Evolutionary conservation across 2,888 invertebrate species (phyloP).

Genomic region (Sphecodes monilicornis): DNA sequence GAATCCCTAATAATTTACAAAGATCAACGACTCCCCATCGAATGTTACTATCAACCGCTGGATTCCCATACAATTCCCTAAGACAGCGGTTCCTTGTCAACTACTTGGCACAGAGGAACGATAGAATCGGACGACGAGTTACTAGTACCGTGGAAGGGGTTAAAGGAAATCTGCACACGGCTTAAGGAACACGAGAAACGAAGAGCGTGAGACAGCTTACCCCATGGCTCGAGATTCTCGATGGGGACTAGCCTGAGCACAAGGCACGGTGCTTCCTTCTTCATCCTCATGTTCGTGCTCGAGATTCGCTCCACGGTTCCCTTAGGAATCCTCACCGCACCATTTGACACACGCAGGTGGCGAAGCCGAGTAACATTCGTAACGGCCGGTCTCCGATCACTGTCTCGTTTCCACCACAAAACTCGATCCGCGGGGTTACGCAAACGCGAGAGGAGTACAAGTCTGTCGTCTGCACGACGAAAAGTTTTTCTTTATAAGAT

Average conservation of each 20-base stretch:
- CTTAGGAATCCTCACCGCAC: conserved; percentile 64
- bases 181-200: no score
- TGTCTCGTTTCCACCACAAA: conserved; percentile 18
- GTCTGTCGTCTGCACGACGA: neutral
- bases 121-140: no score
- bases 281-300: conserved; percentile 86
- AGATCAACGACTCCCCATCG: neutral
- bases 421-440: conserved; percentile 31
- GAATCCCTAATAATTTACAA: neutral
- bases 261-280: conserved; percentile 88
- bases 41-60: neutral
- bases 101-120: neutral
- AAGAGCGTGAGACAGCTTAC: conserved; percentile 71
- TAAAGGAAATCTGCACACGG: no score
- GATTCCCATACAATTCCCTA: no score
- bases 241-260: conserved; percentile 87
- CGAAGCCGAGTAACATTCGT: conserved; percentile 2
- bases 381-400: conserved; percentile 16
- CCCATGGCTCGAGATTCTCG: conserved; percentile 81
- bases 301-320: conserved; percentile 61
- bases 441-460: conserved; percentile 1
- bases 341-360: conserved; percentile 68
- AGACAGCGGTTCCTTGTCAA: no score
- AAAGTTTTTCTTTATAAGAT: neutral
- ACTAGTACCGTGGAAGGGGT: no score